These are phyloP conservation scores for Cryptoleucopteryx plumbea DNA, from an alignment of 2,113 vertebrate species.

Conservation along the genomic window DNA sequence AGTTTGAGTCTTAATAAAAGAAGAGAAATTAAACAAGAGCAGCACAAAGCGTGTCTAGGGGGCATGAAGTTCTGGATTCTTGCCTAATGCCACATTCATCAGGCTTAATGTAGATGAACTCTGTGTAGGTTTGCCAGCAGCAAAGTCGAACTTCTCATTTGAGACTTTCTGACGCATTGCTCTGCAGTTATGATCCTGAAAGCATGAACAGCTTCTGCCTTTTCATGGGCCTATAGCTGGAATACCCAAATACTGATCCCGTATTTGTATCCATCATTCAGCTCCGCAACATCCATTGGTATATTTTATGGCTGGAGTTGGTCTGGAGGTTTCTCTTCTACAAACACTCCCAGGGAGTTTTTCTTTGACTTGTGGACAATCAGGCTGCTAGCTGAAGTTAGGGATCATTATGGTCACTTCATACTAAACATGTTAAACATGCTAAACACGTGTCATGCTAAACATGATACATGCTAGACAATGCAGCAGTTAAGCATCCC, in stretches of 20 bases:
- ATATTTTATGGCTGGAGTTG: background rate
- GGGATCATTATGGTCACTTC: background rate
- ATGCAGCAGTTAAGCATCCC: background rate
- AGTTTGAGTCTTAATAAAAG: background rate
- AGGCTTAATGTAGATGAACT: background rate
- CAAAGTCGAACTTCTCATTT: background rate
- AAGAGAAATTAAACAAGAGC: background rate
- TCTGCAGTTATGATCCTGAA: background rate
- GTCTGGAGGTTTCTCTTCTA: background rate
- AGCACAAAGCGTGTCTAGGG: background rate
- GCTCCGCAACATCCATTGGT: background rate
- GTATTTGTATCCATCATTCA: background rate
- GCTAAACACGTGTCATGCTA: background rate
- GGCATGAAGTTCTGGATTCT: slow-evolving; percentile 5
- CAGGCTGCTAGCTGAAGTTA: background rate
- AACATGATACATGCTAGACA: background rate
- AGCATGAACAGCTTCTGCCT: background rate
- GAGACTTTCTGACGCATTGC: background rate
- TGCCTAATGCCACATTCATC: background rate
- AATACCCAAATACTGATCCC: background rate
- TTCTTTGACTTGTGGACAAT: background rate
- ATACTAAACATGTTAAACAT: background rate
- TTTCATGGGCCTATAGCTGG: background rate
- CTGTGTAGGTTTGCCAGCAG: background rate
- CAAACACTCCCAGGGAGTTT: background rate